Evolutionary conservation across 2,888 invertebrate genomes (phyloP).

Genomic region (Plusia festucae): DNA sequence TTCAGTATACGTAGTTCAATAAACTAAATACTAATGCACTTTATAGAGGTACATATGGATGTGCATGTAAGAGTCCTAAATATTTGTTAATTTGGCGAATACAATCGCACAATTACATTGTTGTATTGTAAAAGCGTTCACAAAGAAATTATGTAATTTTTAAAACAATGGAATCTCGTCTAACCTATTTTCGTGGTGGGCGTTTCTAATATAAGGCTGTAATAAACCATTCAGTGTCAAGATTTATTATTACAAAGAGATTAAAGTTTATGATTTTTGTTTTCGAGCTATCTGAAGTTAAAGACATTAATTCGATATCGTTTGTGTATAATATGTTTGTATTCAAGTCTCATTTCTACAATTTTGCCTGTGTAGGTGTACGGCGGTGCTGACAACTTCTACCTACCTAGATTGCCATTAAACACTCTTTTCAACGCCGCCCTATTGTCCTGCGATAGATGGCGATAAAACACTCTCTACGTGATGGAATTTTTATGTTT

Average conservation of each 20-base stretch:
- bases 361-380: conserved; percentile 64
- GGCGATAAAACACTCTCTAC: conserved; percentile 82
- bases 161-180: conserved; percentile 55
- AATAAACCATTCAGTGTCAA: conserved; percentile 50
- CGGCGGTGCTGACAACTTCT: conserved; percentile 44
- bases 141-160: conserved; percentile 58
- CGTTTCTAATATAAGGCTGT: conserved; percentile 45
- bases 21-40: conserved; percentile 7
- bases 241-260: conserved; percentile 31
- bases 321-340: conserved; percentile 17
- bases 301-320: conserved; percentile 6
- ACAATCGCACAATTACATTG: conserved; percentile 51
- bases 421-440: conserved; percentile 75
- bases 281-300: background rate
- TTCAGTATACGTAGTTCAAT: background rate
- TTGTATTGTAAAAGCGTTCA: conserved; percentile 58
- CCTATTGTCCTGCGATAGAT: conserved; percentile 84
- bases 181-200: conserved; percentile 45
- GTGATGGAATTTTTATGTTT: conserved; percentile 88
- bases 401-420: conserved; percentile 64
- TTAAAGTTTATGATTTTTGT: background rate
- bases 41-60: conserved; percentile 14
- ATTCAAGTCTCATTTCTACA: conserved; percentile 30
- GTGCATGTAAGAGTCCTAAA: conserved; percentile 31
- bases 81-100: conserved; percentile 44